phyloP scores from a whole-genome alignment of 1,140 invertebrate species.

The Drosophila oshimai region DNA sequence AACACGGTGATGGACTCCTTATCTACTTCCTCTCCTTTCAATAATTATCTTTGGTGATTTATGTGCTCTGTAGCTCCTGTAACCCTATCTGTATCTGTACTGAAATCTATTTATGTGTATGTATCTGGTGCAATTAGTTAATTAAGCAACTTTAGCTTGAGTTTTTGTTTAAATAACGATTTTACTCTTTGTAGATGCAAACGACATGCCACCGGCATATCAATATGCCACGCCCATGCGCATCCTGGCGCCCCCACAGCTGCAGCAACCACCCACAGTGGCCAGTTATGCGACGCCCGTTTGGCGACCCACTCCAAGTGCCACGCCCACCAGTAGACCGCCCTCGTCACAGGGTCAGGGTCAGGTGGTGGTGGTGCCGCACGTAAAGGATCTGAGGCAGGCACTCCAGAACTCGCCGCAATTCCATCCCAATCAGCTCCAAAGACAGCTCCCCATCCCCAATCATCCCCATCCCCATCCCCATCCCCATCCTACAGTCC shows the following conservation, averaged over 20 bases:
- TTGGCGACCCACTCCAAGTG: slow-evolving; percentile 39
- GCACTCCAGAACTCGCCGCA: slow-evolving; percentile 58
- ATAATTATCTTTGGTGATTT: not conserved
- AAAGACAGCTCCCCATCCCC: too few species aligned
- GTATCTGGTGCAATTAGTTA: not conserved
- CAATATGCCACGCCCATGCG: slow-evolving; percentile 63
- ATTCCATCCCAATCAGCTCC: slow-evolving; percentile 65
- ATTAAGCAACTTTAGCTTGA: not conserved
- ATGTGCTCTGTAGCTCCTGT: not conserved
- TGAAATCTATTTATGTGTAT: not conserved
- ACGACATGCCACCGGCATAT: slow-evolving; percentile 64
- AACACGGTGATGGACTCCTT: slow-evolving; percentile 11
- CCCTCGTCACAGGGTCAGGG: not conserved
- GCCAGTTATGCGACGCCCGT: slow-evolving; percentile 57
- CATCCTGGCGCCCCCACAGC: slow-evolving; percentile 6
- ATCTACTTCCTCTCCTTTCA: not conserved
- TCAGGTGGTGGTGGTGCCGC: too few species aligned
- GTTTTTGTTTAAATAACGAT: too few species aligned
- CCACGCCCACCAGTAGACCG: slow-evolving; percentile 32
- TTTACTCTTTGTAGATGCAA: slow-evolving; percentile 13
- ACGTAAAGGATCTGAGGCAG: slow-evolving; percentile 61
- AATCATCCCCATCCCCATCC: slow-evolving; percentile 1
- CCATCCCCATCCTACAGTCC: not conserved
- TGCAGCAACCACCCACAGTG: not conserved
- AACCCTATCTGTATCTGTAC: not conserved